Evolutionary conservation across 2,797 vertebrate species (phyloP), one percentile per base, ranked within the genome.

Genomic region (Hyperoplus lanceolatus): DNA sequence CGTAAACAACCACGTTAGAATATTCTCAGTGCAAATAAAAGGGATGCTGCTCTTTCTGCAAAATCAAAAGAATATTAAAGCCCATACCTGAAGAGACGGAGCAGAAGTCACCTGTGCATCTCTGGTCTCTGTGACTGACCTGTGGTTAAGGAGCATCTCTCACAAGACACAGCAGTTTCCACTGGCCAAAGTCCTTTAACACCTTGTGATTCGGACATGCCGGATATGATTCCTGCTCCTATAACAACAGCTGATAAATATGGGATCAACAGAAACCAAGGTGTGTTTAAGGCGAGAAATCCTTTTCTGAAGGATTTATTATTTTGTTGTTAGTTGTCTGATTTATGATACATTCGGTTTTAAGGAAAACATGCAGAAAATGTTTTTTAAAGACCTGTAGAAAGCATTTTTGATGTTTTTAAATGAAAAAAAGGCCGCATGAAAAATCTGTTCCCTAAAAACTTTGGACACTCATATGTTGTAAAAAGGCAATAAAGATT

Each of bases 151-250:
- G 48, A 79, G 67, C 86, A 89, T 90, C 86, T 87, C 83, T 90
- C 87, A 86, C 83, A 82, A 88, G 88, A 92, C 91, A 76, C 84
- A 64, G 81, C 79, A 84, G 39, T 89, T 83, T 84, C 64, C 38
- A 38, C 50, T 4, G 94, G 54, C 54, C 94, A 95, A 95, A 95
- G 95, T 95, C 94, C 94, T 82, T 75, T 7, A 61, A 70, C 81
- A 90, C 82, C 92, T 90, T 90, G 92, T 92, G 90, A 94, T 87
- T 71, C n/a, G 3, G 57, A 9, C 36, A 66, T 56, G 83, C 87
- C 79, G 76, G 86, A 79, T 48, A 67, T 67, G 36, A 81, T 36
- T 67, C 57, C 46, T 72, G 21, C 39, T 4, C 62, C 54, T 46
- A 12, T 73, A 46, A 73, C 58, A 49, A 83, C 60, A 59, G 21